Base-by-base conservation (phyloP, 2,888 invertebrate species). In the Dilophus febrilis region DNA sequence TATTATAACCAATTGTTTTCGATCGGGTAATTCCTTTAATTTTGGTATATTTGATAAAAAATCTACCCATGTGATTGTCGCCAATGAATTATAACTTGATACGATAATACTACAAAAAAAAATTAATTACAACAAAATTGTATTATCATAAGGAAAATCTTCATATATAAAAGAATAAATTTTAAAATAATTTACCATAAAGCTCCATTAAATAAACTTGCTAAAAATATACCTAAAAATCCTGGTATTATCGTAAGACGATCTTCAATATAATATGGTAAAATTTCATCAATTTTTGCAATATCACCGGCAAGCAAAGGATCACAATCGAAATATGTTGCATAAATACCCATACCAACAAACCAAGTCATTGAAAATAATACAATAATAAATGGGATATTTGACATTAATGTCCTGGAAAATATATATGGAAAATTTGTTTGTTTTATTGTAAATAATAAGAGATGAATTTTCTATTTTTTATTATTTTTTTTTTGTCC, bases 221-320 rank as follows among this genome's bases (percentile, higher is more conserved):
- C 90, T 67, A 91, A 77, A 51, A 92, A 91, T 43, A 92, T 65
- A 5, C 94, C 92, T 39, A 91, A 68, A 56, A 92, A 73, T 2
- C 92, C 92, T 0, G 86, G 87, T 32, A 88, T 57, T 53, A 78
- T 77, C 2, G 71, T 68, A 53, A 90, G 74, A 54, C 84, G 79
- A 57, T 92, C 87, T 61, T 87, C 83, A 2, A 92, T 86, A 58
- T 85, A 92, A 56, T 84, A 85, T 0, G 92, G 87, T 38, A 87
- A 64, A 36, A 87, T 78, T 56, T 86, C 85, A 64, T 88, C 87
- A 44, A 76, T 74, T 39, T 81, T 82, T 16, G 72, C 67, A 29
- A 83, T 85, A 45, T 73, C 74, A 1, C 80, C 81, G 3, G 77
- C 66, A 34, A 71, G 66, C 31, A 80, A 63, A 0, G 91, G 91